Percentiles rank a stretch among this genome's conserved stretches.
phyloP scores from a whole-genome alignment of 2,113 vertebrate genomes.

The Saccopteryx bilineata region DNA sequence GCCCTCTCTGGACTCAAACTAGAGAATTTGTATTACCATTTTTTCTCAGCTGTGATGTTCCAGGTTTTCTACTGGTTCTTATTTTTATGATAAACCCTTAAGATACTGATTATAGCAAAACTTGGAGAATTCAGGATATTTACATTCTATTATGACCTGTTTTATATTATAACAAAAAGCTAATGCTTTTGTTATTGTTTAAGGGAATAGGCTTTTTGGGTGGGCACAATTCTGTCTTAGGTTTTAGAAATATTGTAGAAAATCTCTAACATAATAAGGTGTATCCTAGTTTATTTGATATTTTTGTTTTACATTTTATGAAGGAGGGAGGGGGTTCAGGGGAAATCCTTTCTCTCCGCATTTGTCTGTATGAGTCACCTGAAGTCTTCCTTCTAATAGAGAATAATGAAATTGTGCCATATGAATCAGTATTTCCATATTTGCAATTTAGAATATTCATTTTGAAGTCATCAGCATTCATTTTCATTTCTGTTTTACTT shows the following conservation, averaged over 20 bases:
- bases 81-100: constrained; percentile 33
- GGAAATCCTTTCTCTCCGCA: constrained; percentile 76
- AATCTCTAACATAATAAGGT: constrained; percentile 68
- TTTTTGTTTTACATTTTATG: constrained; percentile 83
- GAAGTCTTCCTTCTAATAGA: constrained; percentile 82
- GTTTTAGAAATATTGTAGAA: constrained; percentile 78
- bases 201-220: constrained; percentile 61
- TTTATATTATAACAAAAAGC: constrained; percentile 48
- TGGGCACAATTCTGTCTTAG: constrained; percentile 71
- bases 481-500: constrained; percentile 84
- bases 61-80: constrained; percentile 29
- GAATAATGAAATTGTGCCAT: constrained; percentile 83
- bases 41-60: neutral
- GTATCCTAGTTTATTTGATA: constrained; percentile 64
- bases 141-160: constrained; percentile 43
- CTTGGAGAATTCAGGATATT: constrained; percentile 24
- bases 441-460: constrained; percentile 83
- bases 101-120: constrained; percentile 44
- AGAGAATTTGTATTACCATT: constrained; percentile 29
- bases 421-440: constrained; percentile 86
- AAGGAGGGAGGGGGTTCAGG: neutral
- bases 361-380: constrained; percentile 86
- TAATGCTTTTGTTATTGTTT: constrained; percentile 36
- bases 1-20: neutral
- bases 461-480: constrained; percentile 83